Percentiles rank a stretch among this genome's conserved stretches.
These are phyloP conservation scores for Tokudaia muenninki DNA, from an alignment of 2,797 vertebrate species.

Conservation along the genomic window DNA sequence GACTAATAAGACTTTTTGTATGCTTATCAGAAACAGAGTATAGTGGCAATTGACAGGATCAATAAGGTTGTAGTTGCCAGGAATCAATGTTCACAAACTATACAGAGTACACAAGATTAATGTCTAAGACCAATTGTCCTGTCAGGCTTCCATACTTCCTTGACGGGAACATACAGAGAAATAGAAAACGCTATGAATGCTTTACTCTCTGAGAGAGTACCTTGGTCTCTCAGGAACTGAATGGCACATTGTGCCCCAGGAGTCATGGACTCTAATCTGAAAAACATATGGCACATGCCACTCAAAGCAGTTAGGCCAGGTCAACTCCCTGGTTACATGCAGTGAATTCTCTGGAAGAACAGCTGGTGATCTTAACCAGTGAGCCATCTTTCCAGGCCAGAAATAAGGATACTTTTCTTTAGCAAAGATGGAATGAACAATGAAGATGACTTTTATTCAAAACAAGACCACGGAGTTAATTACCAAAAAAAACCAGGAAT, in stretches of 20 bases:
- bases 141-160: not conserved
- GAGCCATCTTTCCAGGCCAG: not conserved
- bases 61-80: not conserved
- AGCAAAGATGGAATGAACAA: constrained; percentile 7
- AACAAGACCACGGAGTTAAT: not conserved
- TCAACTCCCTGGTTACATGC: not conserved
- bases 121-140: not conserved
- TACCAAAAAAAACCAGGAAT: not conserved
- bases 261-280: not conserved
- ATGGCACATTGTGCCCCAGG: not conserved
- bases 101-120: not conserved
- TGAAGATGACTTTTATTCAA: constrained; percentile 15
- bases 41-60: not conserved
- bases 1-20: not conserved
- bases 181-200: not conserved
- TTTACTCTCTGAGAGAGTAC: not conserved
- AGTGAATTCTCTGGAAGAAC: not conserved
- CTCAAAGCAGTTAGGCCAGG: not conserved
- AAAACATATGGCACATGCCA: not conserved
- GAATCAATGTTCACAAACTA: not conserved
- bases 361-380: not conserved
- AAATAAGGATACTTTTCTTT: constrained; percentile 35
- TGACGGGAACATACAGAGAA: not conserved
- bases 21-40: not conserved
- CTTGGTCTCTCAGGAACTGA: not conserved